phyloP scores from a whole-genome alignment of 2,888 invertebrate genomes.

The Dynastes maya region DNA sequence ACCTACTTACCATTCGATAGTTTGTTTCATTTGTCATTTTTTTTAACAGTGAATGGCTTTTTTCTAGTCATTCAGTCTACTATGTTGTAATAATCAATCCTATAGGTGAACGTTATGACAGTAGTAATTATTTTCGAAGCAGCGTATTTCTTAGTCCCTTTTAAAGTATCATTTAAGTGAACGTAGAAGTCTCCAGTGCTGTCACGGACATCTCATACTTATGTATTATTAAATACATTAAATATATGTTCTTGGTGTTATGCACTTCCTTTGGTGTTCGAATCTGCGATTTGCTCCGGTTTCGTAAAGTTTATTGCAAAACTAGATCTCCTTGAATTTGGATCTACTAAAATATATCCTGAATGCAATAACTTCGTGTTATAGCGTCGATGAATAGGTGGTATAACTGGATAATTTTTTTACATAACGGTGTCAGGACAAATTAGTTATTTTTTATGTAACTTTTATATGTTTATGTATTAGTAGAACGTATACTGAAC shows the following conservation, averaged over 20 bases:
- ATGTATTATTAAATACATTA: neutral
- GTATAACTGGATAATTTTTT: neutral
- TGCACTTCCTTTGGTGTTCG: constrained; percentile 36
- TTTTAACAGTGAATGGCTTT: no score
- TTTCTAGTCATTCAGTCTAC: no score
- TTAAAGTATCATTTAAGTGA: neutral
- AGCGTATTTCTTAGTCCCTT: no score
- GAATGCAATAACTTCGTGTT: neutral
- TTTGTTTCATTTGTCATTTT: no score
- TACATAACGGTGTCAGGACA: neutral
- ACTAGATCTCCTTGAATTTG: constrained; percentile 44
- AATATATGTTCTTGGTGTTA: neutral
- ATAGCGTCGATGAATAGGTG: neutral
- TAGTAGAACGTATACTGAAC: no score
- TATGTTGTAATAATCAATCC: no score
- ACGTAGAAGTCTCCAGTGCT: neutral
- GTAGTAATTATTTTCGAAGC: no score
- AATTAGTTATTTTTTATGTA: neutral
- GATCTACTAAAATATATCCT: constrained; percentile 35
- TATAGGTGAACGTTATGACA: no score
- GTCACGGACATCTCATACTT: neutral
- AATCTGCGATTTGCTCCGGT: constrained; percentile 34
- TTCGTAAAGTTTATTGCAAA: constrained; percentile 41
- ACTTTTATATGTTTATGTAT: no score
- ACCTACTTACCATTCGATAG: no score